A percentile compares a stretch with the other conserved stretches of the same genome.
Evolutionary conservation across 2,797 vertebrate species (phyloP).

Genomic region (Pangasius sanitwongsei): DNA sequence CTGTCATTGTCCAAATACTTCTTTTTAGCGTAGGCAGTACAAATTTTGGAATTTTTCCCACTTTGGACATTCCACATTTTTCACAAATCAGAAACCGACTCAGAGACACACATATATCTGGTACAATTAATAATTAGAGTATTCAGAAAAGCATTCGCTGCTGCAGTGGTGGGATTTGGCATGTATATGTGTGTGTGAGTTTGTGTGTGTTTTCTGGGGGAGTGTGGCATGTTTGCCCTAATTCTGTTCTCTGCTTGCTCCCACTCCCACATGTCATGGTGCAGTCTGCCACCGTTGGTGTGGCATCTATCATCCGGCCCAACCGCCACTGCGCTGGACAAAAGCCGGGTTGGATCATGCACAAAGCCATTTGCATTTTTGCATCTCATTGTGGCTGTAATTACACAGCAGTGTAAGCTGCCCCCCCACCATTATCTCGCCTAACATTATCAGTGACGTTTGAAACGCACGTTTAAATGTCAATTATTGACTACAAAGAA

Average conservation of each 20-base stretch:
- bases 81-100: not conserved
- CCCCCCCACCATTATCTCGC: slow-evolving; percentile 86
- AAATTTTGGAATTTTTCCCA: slow-evolving; percentile 32
- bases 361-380: slow-evolving; percentile 96
- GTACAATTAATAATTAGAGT: slow-evolving; percentile 70
- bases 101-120: not conserved
- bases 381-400: slow-evolving; percentile 97
- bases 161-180: slow-evolving; percentile 70
- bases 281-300: slow-evolving; percentile 81
- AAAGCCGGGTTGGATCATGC: slow-evolving; percentile 85
- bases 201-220: slow-evolving; percentile 61
- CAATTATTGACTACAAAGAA: slow-evolving; percentile 93
- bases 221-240: slow-evolving; percentile 77
- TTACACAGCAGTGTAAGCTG: slow-evolving; percentile 89
- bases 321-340: slow-evolving; percentile 84
- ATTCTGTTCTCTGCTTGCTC: slow-evolving; percentile 77
- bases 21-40: not conserved
- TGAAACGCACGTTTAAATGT: slow-evolving; percentile 98
- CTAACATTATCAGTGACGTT: slow-evolving; percentile 91
- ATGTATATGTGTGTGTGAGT: slow-evolving; percentile 34
- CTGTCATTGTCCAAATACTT: too few species aligned
- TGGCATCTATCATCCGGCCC: slow-evolving; percentile 89
- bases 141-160: slow-evolving; percentile 69
- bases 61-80: not conserved
- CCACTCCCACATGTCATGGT: slow-evolving; percentile 82